Evolutionary conservation across 2,113 vertebrate species (phyloP).

Genomic region (rabbit (Oryctolagus cuniculus)): DNA sequence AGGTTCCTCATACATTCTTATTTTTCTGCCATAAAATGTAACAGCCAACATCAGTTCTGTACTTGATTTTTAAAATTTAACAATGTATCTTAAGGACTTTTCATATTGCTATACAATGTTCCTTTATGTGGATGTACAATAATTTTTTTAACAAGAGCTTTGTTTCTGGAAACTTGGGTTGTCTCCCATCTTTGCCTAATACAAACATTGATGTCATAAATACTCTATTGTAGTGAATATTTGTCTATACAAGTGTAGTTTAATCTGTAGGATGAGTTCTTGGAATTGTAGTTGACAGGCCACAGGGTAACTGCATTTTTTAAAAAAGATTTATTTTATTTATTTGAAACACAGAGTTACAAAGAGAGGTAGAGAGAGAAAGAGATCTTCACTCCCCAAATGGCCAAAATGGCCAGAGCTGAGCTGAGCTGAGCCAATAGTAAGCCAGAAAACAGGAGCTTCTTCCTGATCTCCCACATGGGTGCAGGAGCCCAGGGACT

Average conservation of each 20-base stretch:
- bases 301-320: not conserved
- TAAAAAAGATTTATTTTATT: no score
- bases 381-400: no score
- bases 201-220: constrained; percentile 48
- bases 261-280: not conserved
- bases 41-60: not conserved
- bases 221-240: not conserved
- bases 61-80: constrained; percentile 37
- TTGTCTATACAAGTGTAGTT: not conserved
- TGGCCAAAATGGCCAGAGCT: no score
- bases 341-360: no score
- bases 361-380: no score
- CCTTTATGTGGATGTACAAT: not conserved
- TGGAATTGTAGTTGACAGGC: not conserved
- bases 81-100: constrained; percentile 6
- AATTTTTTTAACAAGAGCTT: constrained; percentile 50
- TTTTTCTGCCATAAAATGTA: not conserved
- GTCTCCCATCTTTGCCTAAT: constrained; percentile 27
- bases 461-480: no score
- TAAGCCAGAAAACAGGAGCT: no score
- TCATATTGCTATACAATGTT: constrained; percentile 2
- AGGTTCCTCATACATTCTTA: not conserved
- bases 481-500: no score
- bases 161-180: constrained; percentile 40
- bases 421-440: no score